Evolutionary conservation across 1,140 invertebrate species (phyloP), one percentile per base, ranked within the genome.

Genomic region (Procambarus clarkii): DNA sequence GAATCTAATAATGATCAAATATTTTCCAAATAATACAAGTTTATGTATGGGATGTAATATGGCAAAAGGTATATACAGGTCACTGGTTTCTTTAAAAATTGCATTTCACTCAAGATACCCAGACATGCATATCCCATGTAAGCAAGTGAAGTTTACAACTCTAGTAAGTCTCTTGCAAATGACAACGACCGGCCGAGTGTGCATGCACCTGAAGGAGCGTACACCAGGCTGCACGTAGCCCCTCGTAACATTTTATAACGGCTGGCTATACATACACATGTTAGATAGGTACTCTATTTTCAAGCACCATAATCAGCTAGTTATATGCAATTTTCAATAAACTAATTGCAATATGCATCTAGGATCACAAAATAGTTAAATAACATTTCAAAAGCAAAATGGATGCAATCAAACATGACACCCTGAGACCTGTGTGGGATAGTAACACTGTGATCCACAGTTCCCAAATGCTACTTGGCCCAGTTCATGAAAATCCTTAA

Each of bases 231-330:
- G 64, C 11, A 69, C 64, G 64, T 18, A 69, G 64, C 64, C 21
- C 3, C 21, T 69, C 13, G 13, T 69, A 18, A 69, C 21, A 34
- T 69, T 69, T 21, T 4, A 21, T 69, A 69, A 13, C 18, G 4
- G 64, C 18, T 11, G 9, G 64, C 64, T 69, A 18, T 18, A 69
- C 4, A n/a, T n/a, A 34, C 34, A 34, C 34, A 34, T 1, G 34
- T 34, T 34, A 34, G 34, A 34, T 34, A 34, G 34, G 34, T 34
- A 34, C 34, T 34, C 54, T 58, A 69, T 21, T 21, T 18, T 21
- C 64, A 69, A 69, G 64, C 64, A 69, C 64, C 64, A 69, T 18
- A 69, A 69, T 69, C 64, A 18, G 64, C 64, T 69, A 69, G 64
- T 69, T 69, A 21, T 21, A 69, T 69, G 18, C 64, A 18, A 18